phyloP scores from a whole-genome alignment of 2,113 vertebrate genomes.

The Trochalopteron elliotii region DNA sequence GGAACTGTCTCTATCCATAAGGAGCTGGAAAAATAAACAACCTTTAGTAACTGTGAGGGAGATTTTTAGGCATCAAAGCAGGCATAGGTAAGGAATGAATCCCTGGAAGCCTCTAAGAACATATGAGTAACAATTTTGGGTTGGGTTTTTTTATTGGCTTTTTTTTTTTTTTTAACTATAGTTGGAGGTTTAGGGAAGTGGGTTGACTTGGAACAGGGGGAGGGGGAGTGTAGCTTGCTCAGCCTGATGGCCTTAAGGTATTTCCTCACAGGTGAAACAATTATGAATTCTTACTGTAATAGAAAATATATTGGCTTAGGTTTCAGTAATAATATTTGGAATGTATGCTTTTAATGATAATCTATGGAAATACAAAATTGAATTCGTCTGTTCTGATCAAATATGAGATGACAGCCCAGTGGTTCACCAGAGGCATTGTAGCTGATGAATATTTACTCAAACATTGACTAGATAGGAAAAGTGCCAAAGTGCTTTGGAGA shows the following conservation, averaged over 20 bases:
- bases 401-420: conserved; percentile 1
- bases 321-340: neutral
- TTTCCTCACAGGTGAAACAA: neutral
- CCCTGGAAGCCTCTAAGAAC: neutral
- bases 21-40: neutral
- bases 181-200: neutral
- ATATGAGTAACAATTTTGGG: neutral
- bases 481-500: neutral
- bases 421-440: neutral
- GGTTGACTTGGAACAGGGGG: neutral
- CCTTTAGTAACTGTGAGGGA: rapidly evolving
- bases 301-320: neutral
- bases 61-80: neutral
- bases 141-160: no score
- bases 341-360: neutral
- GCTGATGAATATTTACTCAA: conserved; percentile 36
- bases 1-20: neutral
- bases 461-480: neutral
- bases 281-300: neutral
- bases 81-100: neutral
- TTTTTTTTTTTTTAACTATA: neutral
- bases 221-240: neutral
- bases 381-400: neutral
- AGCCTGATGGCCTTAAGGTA: neutral
- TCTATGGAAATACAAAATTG: neutral